Percentiles rank a stretch among this genome's conserved stretches.
Conservation (phyloP, 2,113 vertebrate genomes). For the Eclectus roratus region DNA sequence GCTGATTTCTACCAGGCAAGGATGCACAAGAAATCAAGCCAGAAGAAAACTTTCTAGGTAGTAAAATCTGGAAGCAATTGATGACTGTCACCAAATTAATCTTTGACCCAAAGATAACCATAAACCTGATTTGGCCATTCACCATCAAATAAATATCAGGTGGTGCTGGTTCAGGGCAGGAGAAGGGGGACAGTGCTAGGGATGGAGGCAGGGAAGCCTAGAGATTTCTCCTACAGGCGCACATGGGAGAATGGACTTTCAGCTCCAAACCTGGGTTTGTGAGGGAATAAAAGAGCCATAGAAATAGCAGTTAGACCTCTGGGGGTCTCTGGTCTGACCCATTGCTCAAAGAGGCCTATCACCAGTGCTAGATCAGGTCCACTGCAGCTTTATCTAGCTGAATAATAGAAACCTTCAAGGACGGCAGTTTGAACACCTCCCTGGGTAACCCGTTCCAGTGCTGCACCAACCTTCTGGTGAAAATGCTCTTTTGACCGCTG, state of each 20-base stretch:
- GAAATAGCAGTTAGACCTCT: neutral
- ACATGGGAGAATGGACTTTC: neutral
- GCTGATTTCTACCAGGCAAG: neutral
- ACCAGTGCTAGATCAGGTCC: neutral
- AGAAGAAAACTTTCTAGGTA: neutral
- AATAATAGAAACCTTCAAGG: neutral
- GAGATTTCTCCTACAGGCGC: neutral
- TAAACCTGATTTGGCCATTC: fast-evolving
- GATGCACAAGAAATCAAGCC: neutral
- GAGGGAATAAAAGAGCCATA: neutral
- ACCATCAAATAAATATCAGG: neutral
- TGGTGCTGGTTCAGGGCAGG: neutral
- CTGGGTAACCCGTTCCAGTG: neutral
- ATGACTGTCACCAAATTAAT: neutral
- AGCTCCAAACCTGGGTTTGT: neutral
- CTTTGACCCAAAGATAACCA: neutral
- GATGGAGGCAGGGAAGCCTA: neutral
- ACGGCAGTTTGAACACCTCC: neutral
- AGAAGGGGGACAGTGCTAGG: neutral
- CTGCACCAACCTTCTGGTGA: neutral
- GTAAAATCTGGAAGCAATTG: neutral
- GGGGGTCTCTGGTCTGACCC: neutral
- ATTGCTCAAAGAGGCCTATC: neutral
- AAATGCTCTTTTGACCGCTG: too few relatives aligned
- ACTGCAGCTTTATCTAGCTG: neutral